A percentile compares a stretch with the other conserved stretches of the same genome.
Conservation (phyloP, 2,888 invertebrate species). For the Yponomeuta plumbellus region DNA sequence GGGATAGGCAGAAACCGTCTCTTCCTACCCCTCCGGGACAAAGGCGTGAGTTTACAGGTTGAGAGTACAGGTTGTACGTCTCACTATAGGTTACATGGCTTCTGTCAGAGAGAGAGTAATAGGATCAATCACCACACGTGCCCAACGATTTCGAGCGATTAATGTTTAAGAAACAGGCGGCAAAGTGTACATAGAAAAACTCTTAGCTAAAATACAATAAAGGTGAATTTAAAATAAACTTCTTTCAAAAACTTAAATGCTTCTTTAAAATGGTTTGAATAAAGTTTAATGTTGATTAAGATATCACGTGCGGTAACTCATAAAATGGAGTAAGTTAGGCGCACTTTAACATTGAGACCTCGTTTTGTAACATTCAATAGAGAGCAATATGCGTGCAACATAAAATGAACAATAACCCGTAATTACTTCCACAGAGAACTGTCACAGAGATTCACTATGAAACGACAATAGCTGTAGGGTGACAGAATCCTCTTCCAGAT, state of each 20-base stretch:
- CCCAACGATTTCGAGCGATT: too few species aligned
- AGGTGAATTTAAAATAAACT: neutral
- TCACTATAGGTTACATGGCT: too few species aligned
- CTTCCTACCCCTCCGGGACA: too few species aligned
- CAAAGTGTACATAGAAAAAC: too few species aligned
- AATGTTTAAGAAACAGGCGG: too few species aligned
- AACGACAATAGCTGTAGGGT: slow-evolving; percentile 48
- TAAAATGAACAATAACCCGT: slow-evolving; percentile 62
- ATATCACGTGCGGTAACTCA: slow-evolving; percentile 6
- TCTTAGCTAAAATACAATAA: neutral
- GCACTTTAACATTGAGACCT: neutral
- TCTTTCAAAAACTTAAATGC: neutral
- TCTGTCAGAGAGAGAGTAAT: too few species aligned
- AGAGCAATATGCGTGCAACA: slow-evolving; percentile 43
- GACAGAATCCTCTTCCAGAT: slow-evolving; percentile 30
- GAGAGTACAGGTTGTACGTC: too few species aligned
- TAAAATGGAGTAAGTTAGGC: neutral
- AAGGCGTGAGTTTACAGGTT: too few species aligned
- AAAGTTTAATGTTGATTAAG: neutral
- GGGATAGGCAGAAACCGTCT: too few species aligned
- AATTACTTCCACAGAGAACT: slow-evolving; percentile 66
- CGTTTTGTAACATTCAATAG: slow-evolving; percentile 22
- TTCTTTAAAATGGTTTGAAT: neutral
- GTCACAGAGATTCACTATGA: slow-evolving; percentile 50
- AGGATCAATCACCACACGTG: too few species aligned